phyloP scores from a whole-genome alignment of 2,797 vertebrate genomes.

The Coranthus polyacanthus region DNA sequence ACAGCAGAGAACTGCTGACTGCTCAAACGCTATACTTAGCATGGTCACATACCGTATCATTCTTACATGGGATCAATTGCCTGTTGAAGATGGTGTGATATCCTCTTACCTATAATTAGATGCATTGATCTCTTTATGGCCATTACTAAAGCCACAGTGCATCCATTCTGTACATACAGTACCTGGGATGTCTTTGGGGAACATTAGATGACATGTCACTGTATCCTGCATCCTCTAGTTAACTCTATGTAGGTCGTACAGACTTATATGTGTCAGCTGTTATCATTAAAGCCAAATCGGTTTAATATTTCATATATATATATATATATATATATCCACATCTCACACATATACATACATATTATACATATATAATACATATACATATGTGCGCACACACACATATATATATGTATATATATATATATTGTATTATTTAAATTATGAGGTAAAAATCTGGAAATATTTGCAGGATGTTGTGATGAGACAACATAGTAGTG shows the following conservation, averaged over 20 bases:
- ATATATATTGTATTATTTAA: constrained; percentile 6
- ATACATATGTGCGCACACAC: too few relatives aligned
- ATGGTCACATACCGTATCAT: constrained; percentile 55
- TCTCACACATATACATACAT: constrained; percentile 16
- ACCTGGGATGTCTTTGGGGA: constrained; percentile 38
- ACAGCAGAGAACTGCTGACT: constrained; percentile 40
- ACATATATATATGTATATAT: constrained; percentile 20
- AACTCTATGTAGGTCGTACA: constrained; percentile 55
- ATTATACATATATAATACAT: too few relatives aligned
- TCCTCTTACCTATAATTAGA: constrained; percentile 80
- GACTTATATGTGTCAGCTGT: constrained; percentile 12
- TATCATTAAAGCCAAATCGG: constrained; percentile 33
- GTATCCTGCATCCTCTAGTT: constrained; percentile 31
- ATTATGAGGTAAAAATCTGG: constrained; percentile 52
- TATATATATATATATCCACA: too few relatives aligned
- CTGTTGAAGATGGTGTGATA: constrained; percentile 68
- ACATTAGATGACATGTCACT: constrained; percentile 49
- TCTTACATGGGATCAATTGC: constrained; percentile 68
- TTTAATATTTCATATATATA: constrained; percentile 42
- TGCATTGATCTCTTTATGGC: constrained; percentile 66
- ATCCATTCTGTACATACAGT: constrained; percentile 36
- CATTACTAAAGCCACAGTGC: constrained; percentile 57
- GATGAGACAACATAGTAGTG: constrained; percentile 33
- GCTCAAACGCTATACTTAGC: constrained; percentile 41
- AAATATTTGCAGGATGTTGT: constrained; percentile 76